These are phyloP conservation scores for Suillia variegata DNA, from an alignment of 2,888 invertebrate species.

Conservation along the genomic window DNA sequence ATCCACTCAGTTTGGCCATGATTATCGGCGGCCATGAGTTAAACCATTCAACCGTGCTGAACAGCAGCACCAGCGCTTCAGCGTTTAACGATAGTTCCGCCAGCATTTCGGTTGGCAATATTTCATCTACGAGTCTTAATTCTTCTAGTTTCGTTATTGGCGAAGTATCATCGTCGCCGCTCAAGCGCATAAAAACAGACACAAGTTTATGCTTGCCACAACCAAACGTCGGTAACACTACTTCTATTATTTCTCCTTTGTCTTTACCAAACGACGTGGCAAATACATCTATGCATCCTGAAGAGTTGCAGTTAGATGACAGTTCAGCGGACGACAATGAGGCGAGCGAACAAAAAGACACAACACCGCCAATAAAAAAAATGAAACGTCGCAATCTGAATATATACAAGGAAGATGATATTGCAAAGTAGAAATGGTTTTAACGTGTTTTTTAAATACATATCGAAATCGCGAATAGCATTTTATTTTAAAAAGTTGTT, in stretches of 20 bases:
- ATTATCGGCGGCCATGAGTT: conserved; percentile 62
- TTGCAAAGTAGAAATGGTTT: conserved; percentile 35
- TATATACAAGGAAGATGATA: conserved; percentile 49
- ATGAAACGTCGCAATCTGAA: conserved; percentile 58
- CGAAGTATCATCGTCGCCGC: conserved; percentile 31
- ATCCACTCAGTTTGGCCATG: conserved; percentile 74
- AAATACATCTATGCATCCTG: conserved; percentile 26
- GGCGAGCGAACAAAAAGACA: background rate
- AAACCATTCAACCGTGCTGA: conserved; percentile 41
- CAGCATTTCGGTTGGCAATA: conserved; percentile 19
- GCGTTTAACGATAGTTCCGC: conserved; percentile 31
- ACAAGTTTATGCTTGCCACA: conserved; percentile 45
- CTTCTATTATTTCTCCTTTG: no score
- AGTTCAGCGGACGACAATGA: conserved; percentile 15
- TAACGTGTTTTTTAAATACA: no score
- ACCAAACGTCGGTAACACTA: conserved; percentile 27
- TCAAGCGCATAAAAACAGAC: conserved; percentile 47
- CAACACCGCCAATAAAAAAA: conserved; percentile 45
- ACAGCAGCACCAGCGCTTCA: conserved; percentile 36
- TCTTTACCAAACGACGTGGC: conserved; percentile 9
- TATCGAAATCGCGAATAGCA: no score
- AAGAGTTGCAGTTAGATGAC: conserved; percentile 27
- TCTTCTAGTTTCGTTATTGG: conserved; percentile 25
- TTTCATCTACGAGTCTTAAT: conserved; percentile 30
- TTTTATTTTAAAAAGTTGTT: no score